Percentiles rank a stretch among this genome's conserved stretches.
Evolutionary conservation across 2,888 invertebrate genomes (phyloP).

Genomic region (Apotomis capreana): DNA sequence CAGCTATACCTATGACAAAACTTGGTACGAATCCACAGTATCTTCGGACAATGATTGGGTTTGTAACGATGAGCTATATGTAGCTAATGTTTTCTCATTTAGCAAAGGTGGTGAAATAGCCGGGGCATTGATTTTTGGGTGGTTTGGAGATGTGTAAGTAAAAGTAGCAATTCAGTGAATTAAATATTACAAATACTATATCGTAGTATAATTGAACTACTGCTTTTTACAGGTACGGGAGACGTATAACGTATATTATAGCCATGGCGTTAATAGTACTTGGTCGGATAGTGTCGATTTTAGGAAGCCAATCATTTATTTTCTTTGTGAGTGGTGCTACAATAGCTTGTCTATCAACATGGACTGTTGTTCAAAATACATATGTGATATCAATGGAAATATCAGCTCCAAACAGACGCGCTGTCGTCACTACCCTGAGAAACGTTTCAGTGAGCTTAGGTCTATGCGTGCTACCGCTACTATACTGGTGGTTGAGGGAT

Average conservation of each 20-base stretch:
- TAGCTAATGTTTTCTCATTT: constrained; percentile 61
- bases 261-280: constrained; percentile 58
- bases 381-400: constrained; percentile 66
- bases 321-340: constrained; percentile 61
- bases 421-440: constrained; percentile 56
- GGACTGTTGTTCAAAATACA: constrained; percentile 60
- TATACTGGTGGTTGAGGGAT: constrained; percentile 65
- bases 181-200: not conserved
- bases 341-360: constrained; percentile 61
- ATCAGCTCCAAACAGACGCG: constrained; percentile 59
- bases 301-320: constrained; percentile 55
- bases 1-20: constrained; percentile 58
- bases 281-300: constrained; percentile 60
- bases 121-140: constrained; percentile 65
- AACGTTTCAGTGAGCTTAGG: constrained; percentile 58
- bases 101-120: constrained; percentile 61
- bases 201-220: not conserved
- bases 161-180: not conserved
- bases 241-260: constrained; percentile 60
- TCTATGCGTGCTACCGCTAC: constrained; percentile 59
- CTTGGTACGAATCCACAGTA: constrained; percentile 65
- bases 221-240: constrained; percentile 62
- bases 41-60: constrained; percentile 67
- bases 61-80: constrained; percentile 62
- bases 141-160: constrained; percentile 68